These are phyloP conservation scores for Scaptomyza caliginosa DNA, from an alignment of 2,888 invertebrate species.

Conservation along the genomic window DNA sequence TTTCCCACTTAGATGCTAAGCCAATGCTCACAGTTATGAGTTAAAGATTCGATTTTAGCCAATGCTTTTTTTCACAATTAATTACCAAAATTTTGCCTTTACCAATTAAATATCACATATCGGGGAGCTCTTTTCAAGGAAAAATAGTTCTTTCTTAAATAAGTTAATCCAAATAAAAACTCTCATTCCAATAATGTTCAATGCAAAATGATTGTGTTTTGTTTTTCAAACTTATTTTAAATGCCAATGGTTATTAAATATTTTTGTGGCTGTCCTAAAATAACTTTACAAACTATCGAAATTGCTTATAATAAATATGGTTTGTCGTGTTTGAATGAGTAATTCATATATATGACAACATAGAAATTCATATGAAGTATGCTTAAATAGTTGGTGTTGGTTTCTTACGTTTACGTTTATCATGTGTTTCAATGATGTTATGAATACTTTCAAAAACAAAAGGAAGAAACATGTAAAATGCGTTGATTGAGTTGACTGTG, in stretches of 20 bases:
- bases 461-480: constrained; percentile 14
- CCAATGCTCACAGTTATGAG: constrained; percentile 81
- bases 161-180: constrained; percentile 63
- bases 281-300: constrained; percentile 29
- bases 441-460: constrained; percentile 27
- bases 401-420: constrained; percentile 14
- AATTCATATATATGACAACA: constrained; percentile 13
- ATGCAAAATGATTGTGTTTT: constrained; percentile 49
- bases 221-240: constrained; percentile 35
- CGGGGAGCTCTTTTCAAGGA: constrained; percentile 81
- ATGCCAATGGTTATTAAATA: constrained; percentile 62
- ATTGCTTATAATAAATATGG: constrained; percentile 27
- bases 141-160: constrained; percentile 56
- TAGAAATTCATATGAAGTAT: constrained; percentile 17
- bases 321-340: constrained; percentile 10
- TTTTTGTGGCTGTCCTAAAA: constrained; percentile 70
- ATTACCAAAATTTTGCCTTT: constrained; percentile 36
- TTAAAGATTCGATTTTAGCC: constrained; percentile 32
- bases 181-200: constrained; percentile 40
- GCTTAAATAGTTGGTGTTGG: constrained; percentile 23
- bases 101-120: constrained; percentile 82
- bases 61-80: constrained; percentile 37
- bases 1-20: constrained; percentile 67
- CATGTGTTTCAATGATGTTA: constrained; percentile 14
- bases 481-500: constrained; percentile 33